Percentiles rank a stretch among this genome's conserved stretches.
These are phyloP conservation scores for Dicerorhinus sumatrensis DNA, from an alignment of 2,113 vertebrate genomes.

Conservation along the genomic window DNA sequence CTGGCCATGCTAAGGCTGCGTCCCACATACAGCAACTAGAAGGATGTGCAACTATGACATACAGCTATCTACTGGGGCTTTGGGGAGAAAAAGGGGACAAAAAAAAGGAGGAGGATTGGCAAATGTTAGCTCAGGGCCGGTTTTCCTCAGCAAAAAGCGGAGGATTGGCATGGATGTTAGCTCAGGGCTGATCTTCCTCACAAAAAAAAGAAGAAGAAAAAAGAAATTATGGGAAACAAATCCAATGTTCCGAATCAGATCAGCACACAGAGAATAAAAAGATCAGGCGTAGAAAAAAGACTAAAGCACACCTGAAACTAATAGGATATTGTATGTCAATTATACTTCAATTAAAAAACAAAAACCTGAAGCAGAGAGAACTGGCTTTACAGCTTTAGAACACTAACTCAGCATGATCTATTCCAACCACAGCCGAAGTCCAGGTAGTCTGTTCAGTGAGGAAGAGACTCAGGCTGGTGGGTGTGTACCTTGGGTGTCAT, in stretches of 20 bases:
- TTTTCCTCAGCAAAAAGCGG: no score
- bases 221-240: constrained; percentile 64
- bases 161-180: no score
- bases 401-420: constrained; percentile 48
- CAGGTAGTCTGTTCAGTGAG: constrained; percentile 8
- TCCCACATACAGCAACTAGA: no score
- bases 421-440: not conserved
- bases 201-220: not conserved
- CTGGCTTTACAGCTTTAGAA: constrained; percentile 64
- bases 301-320: not conserved
- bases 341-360: no score
- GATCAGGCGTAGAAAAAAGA: not conserved
- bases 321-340: no score
- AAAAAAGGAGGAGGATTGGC: no score
- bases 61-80: no score
- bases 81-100: no score
- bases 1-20: no score
- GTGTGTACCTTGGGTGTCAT: not conserved
- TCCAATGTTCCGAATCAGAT: constrained; percentile 24
- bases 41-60: no score
- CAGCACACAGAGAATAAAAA: constrained; percentile 27
- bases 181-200: no score
- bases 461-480: not conserved
- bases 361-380: not conserved
- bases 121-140: no score